Evolutionary conservation across 2,797 vertebrate species (phyloP), one percentile per base, ranked within the genome.

Genomic region (Aselliscus stoliczkanus): DNA sequence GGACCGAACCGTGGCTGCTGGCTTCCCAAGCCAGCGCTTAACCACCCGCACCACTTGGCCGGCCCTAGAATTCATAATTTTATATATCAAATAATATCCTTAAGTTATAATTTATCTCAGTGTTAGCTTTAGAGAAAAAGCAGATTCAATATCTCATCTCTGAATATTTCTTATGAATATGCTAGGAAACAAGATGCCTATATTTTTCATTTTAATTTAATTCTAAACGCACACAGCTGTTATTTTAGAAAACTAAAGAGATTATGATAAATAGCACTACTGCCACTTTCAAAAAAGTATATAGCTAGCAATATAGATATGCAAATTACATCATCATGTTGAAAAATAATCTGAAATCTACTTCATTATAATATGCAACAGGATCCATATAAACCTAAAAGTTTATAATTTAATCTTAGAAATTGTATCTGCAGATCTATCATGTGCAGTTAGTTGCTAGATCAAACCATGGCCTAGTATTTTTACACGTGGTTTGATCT

Each of bases 131-230:
- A 82, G 23, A 82, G 34, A 5, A 60, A 97, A 76, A 88, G 39
- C 0, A 76, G 27, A 77, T 5, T 84, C 70, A 84, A 69, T 87
- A 60, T 82, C 34, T 94, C 37, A 88, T 80, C 54, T 50, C 42
- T 92, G 58, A 80, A 50, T 80, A 87, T 65, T 89, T 95, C 67
- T 92, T 96, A 72, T 42, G 90, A 93, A 88, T 64, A 88, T n/a
- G 37, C 29, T 86, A 13, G 39, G 47, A 87, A 39, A 29, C 8
- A 95, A 70, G n/a, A 79, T 56, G 37, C 12, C 13, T 88, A 15
- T 58, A 79, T 79, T 83, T 97, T 87, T 86, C 37, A 85, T 13
- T 82, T 85, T 87, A 86, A 88, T 65, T 90, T 87, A 47, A 17
- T 76, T 88, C 56, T 86, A 80, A 94, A 76, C 27, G 94, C 21